Evolutionary conservation across 2,888 invertebrate species (phyloP), one percentile per base, ranked within the genome.

Genomic region (Julus scandinavius): DNA sequence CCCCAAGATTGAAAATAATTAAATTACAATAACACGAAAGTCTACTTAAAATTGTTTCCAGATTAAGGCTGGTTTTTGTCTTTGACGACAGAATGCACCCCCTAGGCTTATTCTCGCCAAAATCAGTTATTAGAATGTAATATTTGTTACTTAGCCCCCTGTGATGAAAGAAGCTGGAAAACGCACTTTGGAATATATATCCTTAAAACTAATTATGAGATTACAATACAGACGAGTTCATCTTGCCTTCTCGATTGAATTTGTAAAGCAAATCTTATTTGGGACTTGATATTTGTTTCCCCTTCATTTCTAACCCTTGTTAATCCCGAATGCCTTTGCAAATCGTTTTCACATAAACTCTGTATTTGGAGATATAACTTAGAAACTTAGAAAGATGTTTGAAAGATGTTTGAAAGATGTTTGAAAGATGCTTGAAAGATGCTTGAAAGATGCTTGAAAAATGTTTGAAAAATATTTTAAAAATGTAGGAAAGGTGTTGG

Each of bases 141-240:
- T 72, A 72, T 72, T 72, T 72, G 20, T 20, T 6, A 72, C 63
- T 72, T 72, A 20, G 20, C n/a, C 20, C 63, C 63, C 63, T 7
- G 20, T 72, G 63, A 72, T 20, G 63, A 72, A 72, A 20, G 63
- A 72, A 45, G 63, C n/a, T n/a, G 20, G 63, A 72, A 63, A 72
- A 20, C 63, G 7, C 63, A 20, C 63, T 72, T 72, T 20, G 63
- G 4, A 72, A 72, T 72, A 20, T 29, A 29, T 72, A 72, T 9
- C 20, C 63, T 72, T 72, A 72, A 72, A 72, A 29, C 63, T 72
- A 72, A 72, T 72, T 72, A 72, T 72, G 63, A 72, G 63, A 72
- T 72, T 20, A 72, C 45, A 72, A 72, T 72, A 9, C 20, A 72
- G 63, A 72, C 20, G 63, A 29, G 63, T 17, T 72, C 63, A 72